Evolutionary conservation across 2,113 vertebrate species (phyloP).

Genomic region (Ivindomyrus marchei): DNA sequence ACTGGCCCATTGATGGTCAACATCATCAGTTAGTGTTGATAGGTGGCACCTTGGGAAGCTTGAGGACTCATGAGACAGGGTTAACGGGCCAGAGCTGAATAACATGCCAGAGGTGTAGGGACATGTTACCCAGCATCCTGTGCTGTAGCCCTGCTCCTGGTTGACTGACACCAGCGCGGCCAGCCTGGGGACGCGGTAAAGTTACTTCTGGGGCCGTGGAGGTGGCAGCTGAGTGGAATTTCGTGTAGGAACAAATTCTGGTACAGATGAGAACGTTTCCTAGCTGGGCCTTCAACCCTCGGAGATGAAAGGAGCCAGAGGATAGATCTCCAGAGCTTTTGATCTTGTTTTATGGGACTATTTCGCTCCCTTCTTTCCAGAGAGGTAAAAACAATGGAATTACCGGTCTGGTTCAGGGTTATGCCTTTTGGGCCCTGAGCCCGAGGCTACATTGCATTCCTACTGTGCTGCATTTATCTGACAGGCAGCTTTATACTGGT

Average conservation of each 20-base stretch:
- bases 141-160: not conserved
- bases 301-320: not conserved
- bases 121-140: not conserved
- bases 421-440: not conserved
- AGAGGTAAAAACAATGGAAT: not conserved
- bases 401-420: not conserved
- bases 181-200: not conserved
- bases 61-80: not conserved
- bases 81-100: not conserved
- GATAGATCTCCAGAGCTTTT: not conserved
- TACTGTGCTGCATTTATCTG: not conserved
- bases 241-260: not conserved
- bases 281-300: not conserved
- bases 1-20: not conserved
- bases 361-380: not conserved
- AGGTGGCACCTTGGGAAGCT: not conserved
- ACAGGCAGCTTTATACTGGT: not conserved
- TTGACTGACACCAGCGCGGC: not conserved
- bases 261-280: not conserved
- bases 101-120: not conserved
- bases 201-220: not conserved
- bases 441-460: not conserved
- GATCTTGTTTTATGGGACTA: not conserved
- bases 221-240: not conserved
- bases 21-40: not conserved